A percentile compares a stretch with the other conserved stretches of the same genome.
These are phyloP conservation scores for Poicephalus gulielmi DNA, from an alignment of 2,113 vertebrate genomes.

Conservation along the genomic window DNA sequence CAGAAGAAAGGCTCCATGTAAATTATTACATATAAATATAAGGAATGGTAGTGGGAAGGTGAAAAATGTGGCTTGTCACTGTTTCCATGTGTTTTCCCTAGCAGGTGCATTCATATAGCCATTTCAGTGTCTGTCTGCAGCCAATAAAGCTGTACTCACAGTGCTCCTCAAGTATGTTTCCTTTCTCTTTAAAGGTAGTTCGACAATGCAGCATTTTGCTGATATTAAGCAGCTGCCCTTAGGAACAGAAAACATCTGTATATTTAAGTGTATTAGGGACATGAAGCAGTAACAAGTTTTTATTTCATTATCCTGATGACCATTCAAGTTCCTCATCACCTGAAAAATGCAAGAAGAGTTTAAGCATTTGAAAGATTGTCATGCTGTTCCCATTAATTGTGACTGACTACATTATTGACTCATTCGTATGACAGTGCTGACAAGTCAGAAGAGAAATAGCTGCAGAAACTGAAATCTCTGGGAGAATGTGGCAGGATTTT, in stretches of 20 bases:
- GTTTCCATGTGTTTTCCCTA: slow-evolving; percentile 11
- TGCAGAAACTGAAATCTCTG: slow-evolving; percentile 18
- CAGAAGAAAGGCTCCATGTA: slow-evolving; percentile 23
- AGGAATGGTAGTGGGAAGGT: background rate
- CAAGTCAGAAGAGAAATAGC: slow-evolving; percentile 27
- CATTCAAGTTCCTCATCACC: slow-evolving; percentile 2
- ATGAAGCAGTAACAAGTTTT: background rate
- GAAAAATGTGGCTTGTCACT: slow-evolving; percentile 26
- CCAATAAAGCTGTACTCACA: background rate
- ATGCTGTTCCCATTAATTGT: slow-evolving; percentile 27
- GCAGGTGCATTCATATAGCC: background rate
- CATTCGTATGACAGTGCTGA: slow-evolving; percentile 13
- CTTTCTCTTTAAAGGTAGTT: background rate
- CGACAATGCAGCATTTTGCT: background rate
- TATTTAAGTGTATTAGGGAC: background rate
- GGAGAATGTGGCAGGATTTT: slow-evolving; percentile 16
- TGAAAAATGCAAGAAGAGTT: background rate
- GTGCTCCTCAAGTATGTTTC: background rate
- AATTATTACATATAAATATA: slow-evolving; percentile 27
- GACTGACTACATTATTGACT: slow-evolving; percentile 39
- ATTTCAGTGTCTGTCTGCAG: slow-evolving; percentile 4
- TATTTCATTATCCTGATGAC: background rate
- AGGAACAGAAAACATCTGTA: background rate
- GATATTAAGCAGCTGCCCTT: background rate
- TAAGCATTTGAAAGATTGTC: background rate